Percentiles rank a stretch among this genome's conserved stretches.
Conservation (phyloP, 2,113 vertebrate species). For the Pteruthius melanotis region DNA sequence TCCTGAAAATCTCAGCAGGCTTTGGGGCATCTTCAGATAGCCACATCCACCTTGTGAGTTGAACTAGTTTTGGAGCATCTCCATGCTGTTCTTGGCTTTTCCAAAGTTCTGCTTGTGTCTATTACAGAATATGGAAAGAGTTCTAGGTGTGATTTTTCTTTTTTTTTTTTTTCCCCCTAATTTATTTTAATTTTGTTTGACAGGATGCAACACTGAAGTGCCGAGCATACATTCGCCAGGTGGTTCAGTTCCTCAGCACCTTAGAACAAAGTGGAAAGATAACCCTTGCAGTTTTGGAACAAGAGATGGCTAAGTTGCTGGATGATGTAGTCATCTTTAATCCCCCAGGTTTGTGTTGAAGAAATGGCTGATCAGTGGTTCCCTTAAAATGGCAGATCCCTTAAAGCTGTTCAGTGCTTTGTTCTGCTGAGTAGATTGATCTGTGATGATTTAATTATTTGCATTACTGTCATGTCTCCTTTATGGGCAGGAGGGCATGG, state of each 20-base stretch:
- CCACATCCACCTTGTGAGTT: constrained; percentile 82
- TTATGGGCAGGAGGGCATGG: neutral
- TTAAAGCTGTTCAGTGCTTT: neutral
- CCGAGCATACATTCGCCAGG: constrained; percentile 75
- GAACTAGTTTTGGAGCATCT: neutral
- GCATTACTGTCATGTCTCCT: neutral
- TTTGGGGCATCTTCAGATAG: constrained; percentile 75
- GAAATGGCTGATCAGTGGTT: neutral
- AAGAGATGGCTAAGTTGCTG: constrained; percentile 86
- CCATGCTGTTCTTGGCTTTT: neutral
- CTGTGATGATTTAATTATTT: neutral
- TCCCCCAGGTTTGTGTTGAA: constrained; percentile 81
- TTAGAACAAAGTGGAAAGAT: constrained; percentile 89
- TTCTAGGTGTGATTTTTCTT: neutral
- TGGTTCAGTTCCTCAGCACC: constrained; percentile 84
- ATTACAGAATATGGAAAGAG: neutral
- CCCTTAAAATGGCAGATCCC: too few species aligned
- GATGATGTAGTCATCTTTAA: constrained; percentile 88
- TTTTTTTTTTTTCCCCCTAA: neutral
- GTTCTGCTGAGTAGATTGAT: neutral
- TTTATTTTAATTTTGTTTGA: neutral
- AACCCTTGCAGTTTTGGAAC: constrained; percentile 79
- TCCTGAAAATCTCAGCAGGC: constrained; percentile 87
- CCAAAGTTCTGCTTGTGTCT: neutral
- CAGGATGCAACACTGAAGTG: constrained; percentile 84